A percentile compares a stretch with the other conserved stretches of the same genome.
Evolutionary conservation across 2,888 invertebrate species (phyloP).

Genomic region (Macrophya annulata): DNA sequence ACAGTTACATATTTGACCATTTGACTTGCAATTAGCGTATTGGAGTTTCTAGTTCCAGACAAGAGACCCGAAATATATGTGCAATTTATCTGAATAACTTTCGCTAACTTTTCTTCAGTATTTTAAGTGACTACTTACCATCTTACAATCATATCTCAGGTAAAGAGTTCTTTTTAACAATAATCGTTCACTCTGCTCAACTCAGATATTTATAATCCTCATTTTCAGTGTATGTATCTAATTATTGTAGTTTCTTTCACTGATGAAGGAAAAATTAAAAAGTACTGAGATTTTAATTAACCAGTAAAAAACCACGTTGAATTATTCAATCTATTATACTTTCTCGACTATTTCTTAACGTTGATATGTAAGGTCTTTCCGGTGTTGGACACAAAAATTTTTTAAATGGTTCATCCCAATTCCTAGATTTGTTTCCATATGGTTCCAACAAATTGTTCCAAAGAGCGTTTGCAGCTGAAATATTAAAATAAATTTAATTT

Average conservation of each 20-base stretch:
- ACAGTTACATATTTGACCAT: background rate
- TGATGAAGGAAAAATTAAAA: background rate
- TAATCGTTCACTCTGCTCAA: background rate
- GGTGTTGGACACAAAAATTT: constrained; percentile 80
- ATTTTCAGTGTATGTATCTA: background rate
- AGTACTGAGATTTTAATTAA: background rate
- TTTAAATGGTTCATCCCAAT: constrained; percentile 75
- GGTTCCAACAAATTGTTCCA: constrained; percentile 85
- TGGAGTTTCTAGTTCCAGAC: background rate
- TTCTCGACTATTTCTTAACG: constrained; percentile 62
- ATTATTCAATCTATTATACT: background rate
- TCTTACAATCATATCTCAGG: background rate
- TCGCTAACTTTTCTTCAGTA: background rate
- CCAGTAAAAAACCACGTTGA: background rate
- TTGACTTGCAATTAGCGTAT: background rate
- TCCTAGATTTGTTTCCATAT: constrained; percentile 79
- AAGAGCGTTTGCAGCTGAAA: constrained; percentile 81
- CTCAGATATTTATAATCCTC: background rate
- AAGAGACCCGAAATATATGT: background rate
- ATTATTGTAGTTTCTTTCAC: background rate
- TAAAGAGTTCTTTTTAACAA: background rate
- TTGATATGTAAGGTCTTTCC: constrained; percentile 79
- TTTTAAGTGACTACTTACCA: background rate
- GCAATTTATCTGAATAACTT: background rate
- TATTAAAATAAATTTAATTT: background rate